Conservation (phyloP, 2,113 vertebrate species). For the Tauraco erythrolophus region DNA sequence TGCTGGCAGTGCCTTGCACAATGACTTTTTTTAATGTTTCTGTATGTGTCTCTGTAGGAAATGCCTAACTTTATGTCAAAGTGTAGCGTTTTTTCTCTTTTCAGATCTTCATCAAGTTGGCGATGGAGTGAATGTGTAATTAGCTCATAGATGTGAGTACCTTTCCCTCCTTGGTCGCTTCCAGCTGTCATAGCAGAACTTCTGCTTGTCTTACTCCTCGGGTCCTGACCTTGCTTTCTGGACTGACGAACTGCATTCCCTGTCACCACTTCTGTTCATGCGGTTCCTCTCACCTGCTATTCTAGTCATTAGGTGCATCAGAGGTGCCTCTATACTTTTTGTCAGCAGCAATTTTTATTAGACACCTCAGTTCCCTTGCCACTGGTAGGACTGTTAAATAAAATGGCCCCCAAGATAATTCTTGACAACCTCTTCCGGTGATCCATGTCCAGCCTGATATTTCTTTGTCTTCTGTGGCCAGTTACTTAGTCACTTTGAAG, state of each 20-base stretch:
- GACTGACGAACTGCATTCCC: neutral
- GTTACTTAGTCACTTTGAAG: neutral
- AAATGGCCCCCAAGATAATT: neutral
- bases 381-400: neutral
- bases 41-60: neutral
- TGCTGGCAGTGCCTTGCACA: neutral
- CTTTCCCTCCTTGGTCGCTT: neutral
- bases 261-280: neutral
- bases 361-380: neutral
- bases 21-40: neutral
- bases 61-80: neutral
- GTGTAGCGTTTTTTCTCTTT: neutral
- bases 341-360: neutral
- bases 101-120: neutral
- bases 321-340: neutral
- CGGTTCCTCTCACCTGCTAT: neutral
- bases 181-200: neutral
- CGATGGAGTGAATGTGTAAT: neutral
- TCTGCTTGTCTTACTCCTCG: neutral
- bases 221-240: neutral
- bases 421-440: neutral
- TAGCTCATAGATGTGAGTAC: neutral
- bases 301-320: neutral
- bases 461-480: neutral
- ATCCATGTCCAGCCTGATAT: neutral